A percentile compares a stretch with the other conserved stretches of the same genome.
Conservation (phyloP, 37 sponge, comb jelly and placozoan genomes). For the Lycopodina hypogea region DNA sequence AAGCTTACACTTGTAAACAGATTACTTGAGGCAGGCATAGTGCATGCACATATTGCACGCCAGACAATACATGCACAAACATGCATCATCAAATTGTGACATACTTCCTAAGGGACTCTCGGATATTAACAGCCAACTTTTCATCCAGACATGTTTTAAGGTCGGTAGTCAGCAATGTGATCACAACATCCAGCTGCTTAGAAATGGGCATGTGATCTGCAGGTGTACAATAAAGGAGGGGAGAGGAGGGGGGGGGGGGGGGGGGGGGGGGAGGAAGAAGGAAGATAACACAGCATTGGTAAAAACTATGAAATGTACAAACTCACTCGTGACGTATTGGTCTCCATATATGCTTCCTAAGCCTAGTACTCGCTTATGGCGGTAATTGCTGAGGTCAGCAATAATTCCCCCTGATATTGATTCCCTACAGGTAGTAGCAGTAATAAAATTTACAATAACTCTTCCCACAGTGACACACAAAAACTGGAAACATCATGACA, state of each 20-base stretch:
- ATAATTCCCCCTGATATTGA: slow-evolving; percentile 27
- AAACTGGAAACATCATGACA: neutral
- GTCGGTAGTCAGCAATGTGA: slow-evolving; percentile 5
- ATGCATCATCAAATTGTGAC: too few relatives aligned
- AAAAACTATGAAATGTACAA: neutral
- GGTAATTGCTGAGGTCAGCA: slow-evolving; percentile 44
- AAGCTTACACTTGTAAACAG: too few relatives aligned
- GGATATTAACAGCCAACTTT: neutral
- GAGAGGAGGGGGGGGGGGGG: too few relatives aligned
- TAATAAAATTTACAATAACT: neutral
- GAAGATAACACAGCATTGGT: neutral
- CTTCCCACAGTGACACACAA: neutral
- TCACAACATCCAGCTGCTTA: slow-evolving; percentile 36
- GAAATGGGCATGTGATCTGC: slow-evolving; percentile 32
- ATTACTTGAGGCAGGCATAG: too few relatives aligned
- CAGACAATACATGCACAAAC: too few relatives aligned
- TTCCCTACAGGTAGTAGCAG: slow-evolving; percentile 18
- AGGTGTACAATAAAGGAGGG: neutral
- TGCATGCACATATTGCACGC: too few relatives aligned
- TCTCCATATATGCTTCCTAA: slow-evolving; percentile 73
- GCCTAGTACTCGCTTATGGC: slow-evolving; percentile 63
- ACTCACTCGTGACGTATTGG: slow-evolving; percentile 51
- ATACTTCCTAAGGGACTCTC: slow-evolving; percentile 10
- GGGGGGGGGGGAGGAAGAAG: neutral
- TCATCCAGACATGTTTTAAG: slow-evolving; percentile 44